Conservation (phyloP, 2,888 invertebrate species). For the Nematopogon swammerdamellus region DNA sequence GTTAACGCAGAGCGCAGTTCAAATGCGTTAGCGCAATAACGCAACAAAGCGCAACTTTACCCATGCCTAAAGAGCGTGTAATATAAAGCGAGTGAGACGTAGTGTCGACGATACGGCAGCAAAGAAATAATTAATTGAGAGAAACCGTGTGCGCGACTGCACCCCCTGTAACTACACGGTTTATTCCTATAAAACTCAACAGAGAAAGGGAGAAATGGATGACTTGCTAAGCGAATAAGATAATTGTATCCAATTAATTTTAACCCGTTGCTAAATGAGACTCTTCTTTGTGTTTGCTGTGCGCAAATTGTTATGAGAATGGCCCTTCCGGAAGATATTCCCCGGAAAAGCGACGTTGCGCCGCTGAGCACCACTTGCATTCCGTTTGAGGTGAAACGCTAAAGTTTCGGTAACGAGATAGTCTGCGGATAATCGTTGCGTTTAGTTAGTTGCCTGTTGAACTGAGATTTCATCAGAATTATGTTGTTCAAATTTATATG, state of each 20-base stretch:
- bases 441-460: too few relatives aligned
- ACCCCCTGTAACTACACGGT: too few relatives aligned
- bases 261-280: constrained; percentile 37
- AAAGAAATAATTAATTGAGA: background rate
- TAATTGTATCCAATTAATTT: constrained; percentile 50
- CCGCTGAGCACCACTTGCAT: background rate
- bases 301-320: background rate
- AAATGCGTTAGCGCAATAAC: too few relatives aligned
- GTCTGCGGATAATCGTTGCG: too few relatives aligned
- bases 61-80: too few relatives aligned
- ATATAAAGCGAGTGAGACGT: too few relatives aligned
- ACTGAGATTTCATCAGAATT: too few relatives aligned
- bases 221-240: constrained; percentile 37
- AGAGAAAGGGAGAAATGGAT: background rate
- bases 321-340: background rate
- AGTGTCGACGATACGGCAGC: background rate
- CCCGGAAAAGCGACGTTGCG: background rate
- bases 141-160: background rate
- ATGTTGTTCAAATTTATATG: too few relatives aligned
- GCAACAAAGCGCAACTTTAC: too few relatives aligned
- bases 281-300: constrained; percentile 10
- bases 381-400: background rate
- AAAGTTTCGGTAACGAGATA: too few relatives aligned
- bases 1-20: too few relatives aligned
- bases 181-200: too few relatives aligned